These are phyloP conservation scores for Mystacides longicornis DNA, from an alignment of 2,888 invertebrate genomes.

Conservation along the genomic window DNA sequence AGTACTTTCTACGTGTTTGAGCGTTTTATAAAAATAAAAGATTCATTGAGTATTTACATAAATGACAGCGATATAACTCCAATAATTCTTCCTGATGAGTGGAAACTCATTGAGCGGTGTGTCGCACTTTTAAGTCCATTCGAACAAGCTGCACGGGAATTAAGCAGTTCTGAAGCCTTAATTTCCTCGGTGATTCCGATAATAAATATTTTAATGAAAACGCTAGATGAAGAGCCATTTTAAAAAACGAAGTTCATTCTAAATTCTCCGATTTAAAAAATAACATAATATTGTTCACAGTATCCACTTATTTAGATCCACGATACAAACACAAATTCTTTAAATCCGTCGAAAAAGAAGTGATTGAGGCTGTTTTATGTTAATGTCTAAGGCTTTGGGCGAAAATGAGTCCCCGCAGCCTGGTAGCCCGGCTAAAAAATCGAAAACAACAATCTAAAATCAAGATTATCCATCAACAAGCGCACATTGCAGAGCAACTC, in stretches of 20 bases:
- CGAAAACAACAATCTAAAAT: neutral
- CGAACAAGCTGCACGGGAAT: neutral
- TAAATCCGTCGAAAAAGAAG: neutral
- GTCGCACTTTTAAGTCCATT: neutral
- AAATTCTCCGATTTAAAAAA: neutral
- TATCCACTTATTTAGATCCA: neutral
- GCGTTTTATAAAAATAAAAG: too few species aligned
- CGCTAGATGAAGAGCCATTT: neutral
- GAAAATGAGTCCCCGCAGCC: too few species aligned
- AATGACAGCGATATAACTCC: too few species aligned
- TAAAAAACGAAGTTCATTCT: neutral
- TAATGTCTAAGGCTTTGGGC: too few species aligned
- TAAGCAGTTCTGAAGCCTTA: neutral
- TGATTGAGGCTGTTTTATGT: neutral
- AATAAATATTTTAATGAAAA: neutral
- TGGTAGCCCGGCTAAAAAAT: too few species aligned
- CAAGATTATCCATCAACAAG: too few species aligned
- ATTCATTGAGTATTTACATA: too few species aligned
- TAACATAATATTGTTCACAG: neutral
- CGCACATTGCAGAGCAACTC: too few species aligned
- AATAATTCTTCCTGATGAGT: too few species aligned
- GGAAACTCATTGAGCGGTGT: neutral
- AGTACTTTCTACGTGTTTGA: too few species aligned
- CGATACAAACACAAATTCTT: neutral
- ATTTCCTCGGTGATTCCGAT: neutral